Evolutionary conservation across 2,888 invertebrate species (phyloP).

Genomic region (Sphecodes monilicornis): DNA sequence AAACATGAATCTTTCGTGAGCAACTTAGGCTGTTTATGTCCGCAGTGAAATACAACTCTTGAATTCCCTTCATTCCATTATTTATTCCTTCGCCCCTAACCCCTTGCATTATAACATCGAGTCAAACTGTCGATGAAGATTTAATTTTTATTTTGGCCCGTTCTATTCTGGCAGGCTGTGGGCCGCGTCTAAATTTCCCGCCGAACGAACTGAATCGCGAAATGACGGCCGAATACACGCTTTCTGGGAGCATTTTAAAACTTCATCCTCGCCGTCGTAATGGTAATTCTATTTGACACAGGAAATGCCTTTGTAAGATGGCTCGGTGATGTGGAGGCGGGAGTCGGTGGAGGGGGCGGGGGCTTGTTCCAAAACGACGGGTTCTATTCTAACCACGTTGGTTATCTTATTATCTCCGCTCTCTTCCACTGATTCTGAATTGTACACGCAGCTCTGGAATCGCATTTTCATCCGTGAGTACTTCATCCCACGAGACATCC

Average conservation of each 20-base stretch:
- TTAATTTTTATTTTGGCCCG: no score
- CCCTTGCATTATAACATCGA: no score
- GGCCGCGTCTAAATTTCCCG: no score
- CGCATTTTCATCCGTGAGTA: slow-evolving; percentile 66
- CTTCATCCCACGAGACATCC: slow-evolving; percentile 57
- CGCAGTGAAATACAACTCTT: no score
- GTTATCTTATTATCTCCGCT: slow-evolving; percentile 68
- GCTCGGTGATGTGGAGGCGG: neutral
- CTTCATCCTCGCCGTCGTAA: slow-evolving; percentile 24
- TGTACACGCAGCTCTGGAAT: slow-evolving; percentile 64
- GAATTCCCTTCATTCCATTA: no score
- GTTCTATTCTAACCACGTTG: slow-evolving; percentile 66
- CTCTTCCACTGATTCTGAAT: slow-evolving; percentile 62
- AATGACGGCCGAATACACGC: neutral
- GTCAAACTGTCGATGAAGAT: no score
- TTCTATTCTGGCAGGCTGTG: no score
- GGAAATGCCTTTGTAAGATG: slow-evolving; percentile 41
- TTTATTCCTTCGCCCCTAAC: no score
- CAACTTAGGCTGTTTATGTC: no score
- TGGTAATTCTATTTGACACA: slow-evolving; percentile 46
- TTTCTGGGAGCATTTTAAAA: slow-evolving; percentile 17
- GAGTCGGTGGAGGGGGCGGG: neutral
- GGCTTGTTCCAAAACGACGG: slow-evolving; percentile 53
- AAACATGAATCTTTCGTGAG: no score
- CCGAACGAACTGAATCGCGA: neutral